Evolutionary conservation across 2,888 invertebrate genomes (phyloP), one percentile per base, ranked within the genome.

Genomic region (Platypus cylindrus): DNA sequence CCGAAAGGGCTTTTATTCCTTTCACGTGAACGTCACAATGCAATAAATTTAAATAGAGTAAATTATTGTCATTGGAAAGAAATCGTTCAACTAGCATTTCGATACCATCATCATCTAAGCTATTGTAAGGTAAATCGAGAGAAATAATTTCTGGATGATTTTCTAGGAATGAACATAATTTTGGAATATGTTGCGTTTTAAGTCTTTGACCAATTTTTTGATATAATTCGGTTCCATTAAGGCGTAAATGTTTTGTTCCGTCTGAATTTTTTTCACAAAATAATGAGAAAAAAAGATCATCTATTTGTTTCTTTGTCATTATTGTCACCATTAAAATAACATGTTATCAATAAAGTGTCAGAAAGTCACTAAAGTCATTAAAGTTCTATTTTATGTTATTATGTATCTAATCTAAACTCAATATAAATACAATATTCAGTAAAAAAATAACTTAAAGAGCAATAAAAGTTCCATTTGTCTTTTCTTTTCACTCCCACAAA

Each of bases 51-150:
- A 77, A 47, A 44, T 71, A 64, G 1, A 58, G 47, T 1, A 75
- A 39, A 36, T 66, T 63, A 1, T 72, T 68, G 32, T 64, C 49
- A 0, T 58, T 54, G 0, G 64, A 47, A 1, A 71, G 55, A 4
- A 65, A 53, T 12, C 60, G 56, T 46, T 67, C 63, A 3, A 65
- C 44, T 8, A 70, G 44, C 38, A 60, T 63, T 27, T 52, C 53
- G 14, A 72, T 62, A 0, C 71, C 71, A 11, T 40, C 40, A 41
- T 72, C 68, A 0, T 67, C 67, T 7, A 76, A 67, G 29, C 64
- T 47, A 41, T 76, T 76, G 46, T 71, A 72, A 16, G 67, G 60
- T 4, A 76, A 52, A 45, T 71, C 68, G 1, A 75, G 29, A 30
- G 59, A 65, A 0, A 61, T 61, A 3, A 76, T 63, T 30, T 69